phyloP scores from a whole-genome alignment of 2,888 invertebrate species.

The Pseudanteris insignis region DNA sequence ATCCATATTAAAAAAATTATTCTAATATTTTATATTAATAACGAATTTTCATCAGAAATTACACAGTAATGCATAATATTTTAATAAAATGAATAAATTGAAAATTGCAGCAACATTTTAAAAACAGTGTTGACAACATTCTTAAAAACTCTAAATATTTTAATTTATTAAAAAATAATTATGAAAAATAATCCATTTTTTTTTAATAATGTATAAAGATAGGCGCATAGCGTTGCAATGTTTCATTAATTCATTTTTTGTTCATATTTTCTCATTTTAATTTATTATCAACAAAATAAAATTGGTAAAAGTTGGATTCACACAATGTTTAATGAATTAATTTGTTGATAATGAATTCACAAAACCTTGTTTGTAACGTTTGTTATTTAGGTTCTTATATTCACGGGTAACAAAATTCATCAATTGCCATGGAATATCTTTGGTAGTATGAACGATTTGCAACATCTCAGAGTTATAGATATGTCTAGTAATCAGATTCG shows the following conservation, averaged over 20 bases:
- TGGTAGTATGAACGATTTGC: slow-evolving; percentile 72
- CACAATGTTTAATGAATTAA: not conserved
- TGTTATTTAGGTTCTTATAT: slow-evolving; percentile 71
- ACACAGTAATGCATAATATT: not conserved
- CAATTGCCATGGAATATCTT: slow-evolving; percentile 77
- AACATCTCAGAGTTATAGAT: slow-evolving; percentile 73
- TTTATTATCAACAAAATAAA: too few relatives aligned
- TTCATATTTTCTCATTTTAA: too few relatives aligned
- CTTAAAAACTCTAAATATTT: too few relatives aligned
- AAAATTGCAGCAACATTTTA: not conserved
- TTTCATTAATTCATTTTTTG: too few relatives aligned
- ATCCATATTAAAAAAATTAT: not conserved
- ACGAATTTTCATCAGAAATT: not conserved
- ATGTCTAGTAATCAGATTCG: slow-evolving; percentile 78
- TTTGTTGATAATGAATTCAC: too few relatives aligned
- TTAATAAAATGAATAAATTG: too few relatives aligned
- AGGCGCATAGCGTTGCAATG: too few relatives aligned
- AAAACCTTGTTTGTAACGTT: too few relatives aligned
- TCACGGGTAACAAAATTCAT: slow-evolving; percentile 75
- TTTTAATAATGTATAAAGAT: too few relatives aligned
- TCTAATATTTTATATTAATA: not conserved
- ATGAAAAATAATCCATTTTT: too few relatives aligned
- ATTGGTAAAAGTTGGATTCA: too few relatives aligned
- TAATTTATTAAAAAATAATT: too few relatives aligned
- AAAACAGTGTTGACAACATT: not conserved